Base-by-base conservation (phyloP, 2,797 vertebrate genomes). In the Gymnodraco acuticeps region DNA sequence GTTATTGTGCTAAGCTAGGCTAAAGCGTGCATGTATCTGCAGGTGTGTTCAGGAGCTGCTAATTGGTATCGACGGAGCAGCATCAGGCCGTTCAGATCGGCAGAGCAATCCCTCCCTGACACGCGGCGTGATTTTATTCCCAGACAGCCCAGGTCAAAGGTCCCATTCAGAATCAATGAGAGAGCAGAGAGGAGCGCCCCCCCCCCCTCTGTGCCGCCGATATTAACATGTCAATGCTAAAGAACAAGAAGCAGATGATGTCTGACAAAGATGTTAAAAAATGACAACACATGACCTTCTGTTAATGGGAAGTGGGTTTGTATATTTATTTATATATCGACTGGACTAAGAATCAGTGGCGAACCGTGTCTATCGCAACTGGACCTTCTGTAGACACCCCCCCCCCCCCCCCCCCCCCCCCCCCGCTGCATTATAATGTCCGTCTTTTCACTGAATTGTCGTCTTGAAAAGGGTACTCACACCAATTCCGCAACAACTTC, bases 11-110 rank as follows among this genome's bases (percentile, higher is more conserved):
- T 53, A 65, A 53, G 47, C 53, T 59, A 64, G 12, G 51, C 33
- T 63, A 48, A 43, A 42, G 20, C 33, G 56, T 33, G 53, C 52
- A 52, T 65, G 69, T 47, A 53, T 66, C 54, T 64, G 45, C 58
- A 70, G 47, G 52, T 69, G 75, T 75, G 77, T 83, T 82, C 84
- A 77, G 84, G 65, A 64, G 73, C 77, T 73, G 77, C 79, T 89
- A 90, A 91, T 89, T 89, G 85, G 87, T 88, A 90, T 88, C 53
- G 86, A 90, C 77, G 54, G 61, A 75, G 64, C 71, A 63, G 68
- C 48, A 75, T 75, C 61, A 53, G 55, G 76, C 81, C 74, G 50
- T 87, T 90, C 74, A 81, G 64, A 89, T 87, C 77, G 87, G 70
- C 60, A 64, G 80, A 77, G 79, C 80, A 85, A 92, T 91, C 83